phyloP scores from a whole-genome alignment of 1,140 invertebrate species.

The Ostrea denselamellosa region DNA sequence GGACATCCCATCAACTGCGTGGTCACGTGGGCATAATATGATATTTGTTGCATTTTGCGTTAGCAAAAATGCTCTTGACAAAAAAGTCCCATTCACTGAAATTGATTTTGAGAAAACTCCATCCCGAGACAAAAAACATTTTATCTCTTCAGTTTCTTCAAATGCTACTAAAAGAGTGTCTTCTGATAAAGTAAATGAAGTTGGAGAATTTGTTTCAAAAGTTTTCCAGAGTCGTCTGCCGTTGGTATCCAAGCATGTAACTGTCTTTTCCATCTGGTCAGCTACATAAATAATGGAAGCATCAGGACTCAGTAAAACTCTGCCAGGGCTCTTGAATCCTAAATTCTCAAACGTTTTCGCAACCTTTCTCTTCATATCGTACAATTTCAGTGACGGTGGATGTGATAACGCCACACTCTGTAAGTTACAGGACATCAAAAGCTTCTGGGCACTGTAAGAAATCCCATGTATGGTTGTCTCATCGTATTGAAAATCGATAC shows the following conservation, averaged over 20 bases:
- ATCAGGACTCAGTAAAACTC: neutral
- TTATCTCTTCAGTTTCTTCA: neutral
- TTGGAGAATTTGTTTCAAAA: neutral
- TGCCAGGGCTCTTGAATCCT: neutral
- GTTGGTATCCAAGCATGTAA: neutral
- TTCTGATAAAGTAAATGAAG: neutral
- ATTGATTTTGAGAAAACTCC: neutral
- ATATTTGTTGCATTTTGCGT: neutral
- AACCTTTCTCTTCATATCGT: neutral
- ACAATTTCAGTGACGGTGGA: neutral
- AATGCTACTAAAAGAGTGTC: neutral
- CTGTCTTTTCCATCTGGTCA: neutral
- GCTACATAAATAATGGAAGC: neutral
- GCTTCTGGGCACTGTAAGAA: neutral
- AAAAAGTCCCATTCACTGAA: neutral
- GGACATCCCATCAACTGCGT: neutral
- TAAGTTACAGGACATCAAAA: constrained; percentile 13
- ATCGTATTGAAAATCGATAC: neutral
- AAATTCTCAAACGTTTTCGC: neutral
- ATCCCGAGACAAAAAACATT: neutral
- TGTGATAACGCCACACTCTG: neutral
- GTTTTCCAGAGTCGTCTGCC: neutral
- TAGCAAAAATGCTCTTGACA: neutral
- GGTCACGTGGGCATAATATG: neutral
- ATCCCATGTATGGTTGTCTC: neutral